These are phyloP conservation scores for Tamias sibiricus DNA, from an alignment of 2,113 vertebrate genomes.

Conservation along the genomic window DNA sequence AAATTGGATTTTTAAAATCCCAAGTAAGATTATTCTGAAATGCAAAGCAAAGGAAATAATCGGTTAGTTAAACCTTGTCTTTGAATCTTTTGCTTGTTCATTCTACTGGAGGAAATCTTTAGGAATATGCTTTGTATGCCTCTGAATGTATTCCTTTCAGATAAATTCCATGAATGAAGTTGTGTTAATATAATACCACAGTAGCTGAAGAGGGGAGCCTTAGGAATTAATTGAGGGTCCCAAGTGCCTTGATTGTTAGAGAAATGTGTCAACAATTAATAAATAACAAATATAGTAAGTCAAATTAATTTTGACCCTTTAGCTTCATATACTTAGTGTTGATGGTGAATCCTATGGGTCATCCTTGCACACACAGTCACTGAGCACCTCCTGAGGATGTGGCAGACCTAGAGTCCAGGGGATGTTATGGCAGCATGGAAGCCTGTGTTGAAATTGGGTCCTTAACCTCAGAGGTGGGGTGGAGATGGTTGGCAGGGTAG, in stretches of 20 bases:
- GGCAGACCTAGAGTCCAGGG: background rate
- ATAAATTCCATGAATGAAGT: background rate
- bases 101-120: background rate
- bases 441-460: background rate
- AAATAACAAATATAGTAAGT: background rate
- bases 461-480: background rate
- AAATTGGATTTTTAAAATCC: background rate
- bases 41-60: background rate
- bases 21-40: background rate
- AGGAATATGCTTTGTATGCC: background rate
- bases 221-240: background rate
- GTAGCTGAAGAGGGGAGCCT: background rate
- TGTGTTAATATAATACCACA: background rate
- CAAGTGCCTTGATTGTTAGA: conserved; percentile 24
- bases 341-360: background rate
- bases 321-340: background rate
- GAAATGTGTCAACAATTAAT: conserved; percentile 40
- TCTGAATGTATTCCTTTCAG: background rate
- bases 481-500: background rate
- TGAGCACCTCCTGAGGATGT: background rate
- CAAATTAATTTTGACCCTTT: background rate
- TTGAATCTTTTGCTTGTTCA: too few relatives aligned
- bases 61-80: background rate
- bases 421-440: background rate
- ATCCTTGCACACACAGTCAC: background rate